Evolutionary conservation across 2,797 vertebrate species (phyloP).

Genomic region (Xenopus petersii): DNA sequence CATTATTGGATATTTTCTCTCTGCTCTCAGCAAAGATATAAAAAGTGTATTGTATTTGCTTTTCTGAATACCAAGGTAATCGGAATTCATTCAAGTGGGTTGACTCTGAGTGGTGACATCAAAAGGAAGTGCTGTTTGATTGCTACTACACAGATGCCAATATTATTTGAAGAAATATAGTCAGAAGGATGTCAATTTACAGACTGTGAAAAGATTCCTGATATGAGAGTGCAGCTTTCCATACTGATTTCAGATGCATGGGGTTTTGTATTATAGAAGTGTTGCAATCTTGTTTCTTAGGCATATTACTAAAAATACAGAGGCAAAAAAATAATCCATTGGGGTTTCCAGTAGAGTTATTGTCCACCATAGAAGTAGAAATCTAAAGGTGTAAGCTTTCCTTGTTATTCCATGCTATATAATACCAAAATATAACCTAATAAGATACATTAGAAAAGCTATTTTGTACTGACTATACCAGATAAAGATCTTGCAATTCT

Average conservation of each 20-base stretch:
- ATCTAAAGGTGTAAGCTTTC: slow-evolving; percentile 1
- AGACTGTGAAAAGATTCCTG: slow-evolving; percentile 64
- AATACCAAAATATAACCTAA: slow-evolving; percentile 39
- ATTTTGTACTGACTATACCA: no score
- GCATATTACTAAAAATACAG: slow-evolving; percentile 52
- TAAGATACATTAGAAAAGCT: no score
- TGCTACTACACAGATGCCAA: slow-evolving; percentile 67
- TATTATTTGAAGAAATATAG: slow-evolving; percentile 68
- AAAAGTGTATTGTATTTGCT: slow-evolving; percentile 57
- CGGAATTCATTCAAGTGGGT: slow-evolving; percentile 66
- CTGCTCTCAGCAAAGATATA: slow-evolving; percentile 50
- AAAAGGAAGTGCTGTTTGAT: slow-evolving; percentile 66
- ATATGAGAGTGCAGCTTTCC: slow-evolving; percentile 59
- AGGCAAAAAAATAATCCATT: slow-evolving; percentile 49
- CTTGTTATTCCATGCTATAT: no score
- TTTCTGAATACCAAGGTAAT: slow-evolving; percentile 64
- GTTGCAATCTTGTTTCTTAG: slow-evolving; percentile 56
- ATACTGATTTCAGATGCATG: slow-evolving; percentile 61
- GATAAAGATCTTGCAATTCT: no score
- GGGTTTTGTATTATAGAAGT: slow-evolving; percentile 54
- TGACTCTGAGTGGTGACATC: slow-evolving; percentile 63
- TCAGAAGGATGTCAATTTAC: slow-evolving; percentile 66
- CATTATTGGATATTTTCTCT: slow-evolving; percentile 60
- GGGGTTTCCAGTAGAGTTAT: slow-evolving; percentile 49
- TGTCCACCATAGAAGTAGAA: slow-evolving; percentile 47